Percentiles rank a stretch among this genome's conserved stretches.
Evolutionary conservation across 2,888 invertebrate species (phyloP).

Genomic region (Mystacides longicornis): DNA sequence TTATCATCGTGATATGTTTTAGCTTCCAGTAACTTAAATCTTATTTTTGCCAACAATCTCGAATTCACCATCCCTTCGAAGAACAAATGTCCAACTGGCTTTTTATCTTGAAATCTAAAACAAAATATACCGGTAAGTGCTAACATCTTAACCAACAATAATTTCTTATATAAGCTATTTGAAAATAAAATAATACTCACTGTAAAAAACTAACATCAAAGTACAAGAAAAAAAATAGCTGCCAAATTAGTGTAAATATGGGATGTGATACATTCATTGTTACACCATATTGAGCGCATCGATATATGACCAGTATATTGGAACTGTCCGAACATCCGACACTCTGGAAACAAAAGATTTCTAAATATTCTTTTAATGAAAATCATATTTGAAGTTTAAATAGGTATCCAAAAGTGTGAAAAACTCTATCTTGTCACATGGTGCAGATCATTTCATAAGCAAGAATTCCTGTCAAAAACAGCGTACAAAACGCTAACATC

Average conservation of each 20-base stretch:
- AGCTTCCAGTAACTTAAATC: slow-evolving; percentile 36
- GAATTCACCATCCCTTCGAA: slow-evolving; percentile 43
- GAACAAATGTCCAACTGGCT: slow-evolving; percentile 40
- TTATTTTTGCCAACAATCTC: slow-evolving; percentile 35
- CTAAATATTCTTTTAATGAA: too few relatives aligned
- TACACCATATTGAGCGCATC: slow-evolving; percentile 32
- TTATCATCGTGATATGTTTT: slow-evolving; percentile 32
- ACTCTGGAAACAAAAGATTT: slow-evolving; percentile 33
- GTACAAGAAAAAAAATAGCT: slow-evolving; percentile 38
- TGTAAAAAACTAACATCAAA: slow-evolving; percentile 30
- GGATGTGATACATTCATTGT: slow-evolving; percentile 34
- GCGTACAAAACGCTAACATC: too few relatives aligned
- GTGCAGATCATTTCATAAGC: too few relatives aligned
- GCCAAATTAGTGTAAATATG: slow-evolving; percentile 38
- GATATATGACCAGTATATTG: slow-evolving; percentile 38
- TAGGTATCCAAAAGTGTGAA: too few relatives aligned
- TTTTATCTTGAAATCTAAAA: slow-evolving; percentile 7
- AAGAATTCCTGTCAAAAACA: too few relatives aligned
- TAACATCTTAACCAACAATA: too few relatives aligned
- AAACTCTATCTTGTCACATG: too few relatives aligned
- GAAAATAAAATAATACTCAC: slow-evolving; percentile 9
- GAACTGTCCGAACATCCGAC: slow-evolving; percentile 32
- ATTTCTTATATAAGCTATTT: neutral
- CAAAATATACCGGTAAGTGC: too few relatives aligned
- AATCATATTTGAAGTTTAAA: too few relatives aligned